Conservation (phyloP, 2,888 invertebrate species). For the Eumerus sabulonum region DNA sequence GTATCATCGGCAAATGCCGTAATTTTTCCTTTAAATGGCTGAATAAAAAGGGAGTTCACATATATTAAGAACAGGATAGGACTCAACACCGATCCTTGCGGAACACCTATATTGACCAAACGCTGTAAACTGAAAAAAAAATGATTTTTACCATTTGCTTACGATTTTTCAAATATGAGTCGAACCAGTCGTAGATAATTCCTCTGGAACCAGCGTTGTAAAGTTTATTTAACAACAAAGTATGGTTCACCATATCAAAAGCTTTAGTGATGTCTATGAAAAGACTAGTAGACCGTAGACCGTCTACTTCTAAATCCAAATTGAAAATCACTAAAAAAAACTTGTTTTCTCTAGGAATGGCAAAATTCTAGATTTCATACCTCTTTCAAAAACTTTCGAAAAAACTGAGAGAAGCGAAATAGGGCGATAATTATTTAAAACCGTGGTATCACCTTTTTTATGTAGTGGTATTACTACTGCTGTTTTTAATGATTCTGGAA, state of each 20-base stretch:
- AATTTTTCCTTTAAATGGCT: conserved; percentile 44
- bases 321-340: not conserved
- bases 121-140: not conserved
- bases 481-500: conserved; percentile 23
- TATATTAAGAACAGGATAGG: conserved; percentile 11
- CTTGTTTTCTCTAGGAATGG: conserved; percentile 18
- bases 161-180: conserved; percentile 24
- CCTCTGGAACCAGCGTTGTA: conserved; percentile 23
- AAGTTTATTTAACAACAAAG: too few relatives aligned
- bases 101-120: conserved; percentile 12
- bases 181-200: conserved; percentile 11
- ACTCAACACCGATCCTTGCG: conserved; percentile 22
- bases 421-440: conserved; percentile 18
- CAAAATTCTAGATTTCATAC: conserved; percentile 19
- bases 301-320: not conserved
- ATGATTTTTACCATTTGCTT: conserved; percentile 13
- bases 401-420: conserved; percentile 23
- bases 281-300: not conserved
- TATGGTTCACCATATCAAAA: conserved; percentile 34
- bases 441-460: conserved; percentile 20
- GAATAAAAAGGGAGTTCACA: conserved; percentile 11
- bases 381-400: conserved; percentile 24
- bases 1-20: conserved; percentile 17
- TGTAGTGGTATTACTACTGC: conserved; percentile 11
- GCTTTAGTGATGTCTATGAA: conserved; percentile 29